A percentile compares a stretch with the other conserved stretches of the same genome.
These are phyloP conservation scores for Trimorus sp. DNA, from an alignment of 2,888 invertebrate genomes.

Conservation along the genomic window DNA sequence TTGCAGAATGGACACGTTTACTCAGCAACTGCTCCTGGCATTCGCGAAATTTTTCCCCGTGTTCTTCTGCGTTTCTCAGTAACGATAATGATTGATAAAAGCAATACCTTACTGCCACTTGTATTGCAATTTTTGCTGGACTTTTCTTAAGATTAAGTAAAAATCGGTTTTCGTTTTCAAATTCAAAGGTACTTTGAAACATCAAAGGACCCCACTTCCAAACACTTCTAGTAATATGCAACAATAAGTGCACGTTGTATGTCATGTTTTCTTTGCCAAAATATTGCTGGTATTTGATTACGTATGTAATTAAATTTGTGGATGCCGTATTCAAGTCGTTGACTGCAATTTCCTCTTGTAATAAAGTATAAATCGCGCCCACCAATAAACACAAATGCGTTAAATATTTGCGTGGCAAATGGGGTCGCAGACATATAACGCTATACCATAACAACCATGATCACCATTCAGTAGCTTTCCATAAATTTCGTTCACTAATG, in stretches of 20 bases:
- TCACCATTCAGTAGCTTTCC: constrained; percentile 64
- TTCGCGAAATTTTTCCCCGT: too few relatives aligned
- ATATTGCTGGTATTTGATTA: constrained; percentile 9
- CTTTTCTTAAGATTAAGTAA: constrained; percentile 2
- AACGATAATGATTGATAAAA: too few relatives aligned
- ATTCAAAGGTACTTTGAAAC: background rate
- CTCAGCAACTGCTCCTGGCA: too few relatives aligned
- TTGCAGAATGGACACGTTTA: too few relatives aligned
- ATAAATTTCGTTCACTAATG: constrained; percentile 11
- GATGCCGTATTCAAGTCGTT: background rate
- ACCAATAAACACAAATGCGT: constrained; percentile 3
- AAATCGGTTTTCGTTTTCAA: constrained; percentile 16
- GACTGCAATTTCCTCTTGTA: constrained; percentile 1
- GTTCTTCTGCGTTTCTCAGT: too few relatives aligned
- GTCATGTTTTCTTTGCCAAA: constrained; percentile 15
- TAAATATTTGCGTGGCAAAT: constrained; percentile 12
- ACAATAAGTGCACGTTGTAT: constrained; percentile 23
- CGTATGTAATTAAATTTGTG: background rate
- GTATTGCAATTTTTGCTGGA: background rate
- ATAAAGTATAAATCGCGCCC: constrained; percentile 11
- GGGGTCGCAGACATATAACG: background rate
- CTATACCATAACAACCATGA: constrained; percentile 43
- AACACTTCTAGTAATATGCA: constrained; percentile 4
- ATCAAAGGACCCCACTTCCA: constrained; percentile 6
- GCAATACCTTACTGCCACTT: too few relatives aligned